These are phyloP conservation scores for Pteropus alecto DNA, from an alignment of 2,113 vertebrate species.

Conservation along the genomic window DNA sequence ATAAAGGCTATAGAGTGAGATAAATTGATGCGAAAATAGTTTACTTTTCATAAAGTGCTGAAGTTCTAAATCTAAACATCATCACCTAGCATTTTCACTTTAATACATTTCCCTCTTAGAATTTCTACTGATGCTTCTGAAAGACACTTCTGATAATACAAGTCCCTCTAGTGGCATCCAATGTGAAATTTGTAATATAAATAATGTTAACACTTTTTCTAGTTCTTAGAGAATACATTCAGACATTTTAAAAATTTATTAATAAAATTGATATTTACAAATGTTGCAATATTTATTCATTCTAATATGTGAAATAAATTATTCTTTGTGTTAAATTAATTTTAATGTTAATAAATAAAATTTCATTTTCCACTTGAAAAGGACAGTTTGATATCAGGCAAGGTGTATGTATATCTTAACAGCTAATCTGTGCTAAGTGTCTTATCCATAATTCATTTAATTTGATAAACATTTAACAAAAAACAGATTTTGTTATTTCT, in stretches of 20 bases:
- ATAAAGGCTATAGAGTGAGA: background rate
- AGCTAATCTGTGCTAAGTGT: background rate
- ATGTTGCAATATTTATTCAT: background rate
- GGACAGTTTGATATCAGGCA: background rate
- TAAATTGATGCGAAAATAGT: background rate
- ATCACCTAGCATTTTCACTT: constrained; percentile 29
- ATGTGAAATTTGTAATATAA: constrained; percentile 55
- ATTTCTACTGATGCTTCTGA: constrained; percentile 41
- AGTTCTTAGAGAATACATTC: background rate
- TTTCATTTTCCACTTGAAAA: background rate
- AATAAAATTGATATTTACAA: background rate
- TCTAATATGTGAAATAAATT: background rate
- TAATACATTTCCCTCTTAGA: constrained; percentile 40
- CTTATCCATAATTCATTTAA: background rate
- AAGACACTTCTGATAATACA: constrained; percentile 80
- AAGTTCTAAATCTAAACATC: background rate
- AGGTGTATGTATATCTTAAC: background rate
- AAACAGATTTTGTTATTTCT: background rate
- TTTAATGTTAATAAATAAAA: background rate
- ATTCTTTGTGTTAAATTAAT: background rate
- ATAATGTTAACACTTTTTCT: background rate
- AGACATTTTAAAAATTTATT: background rate
- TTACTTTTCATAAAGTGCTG: background rate
- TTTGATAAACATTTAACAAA: background rate
- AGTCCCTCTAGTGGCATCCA: constrained; percentile 86